Base-by-base conservation (phyloP, 2,797 vertebrate genomes). In the Petrocephalus schoutedeni region DNA sequence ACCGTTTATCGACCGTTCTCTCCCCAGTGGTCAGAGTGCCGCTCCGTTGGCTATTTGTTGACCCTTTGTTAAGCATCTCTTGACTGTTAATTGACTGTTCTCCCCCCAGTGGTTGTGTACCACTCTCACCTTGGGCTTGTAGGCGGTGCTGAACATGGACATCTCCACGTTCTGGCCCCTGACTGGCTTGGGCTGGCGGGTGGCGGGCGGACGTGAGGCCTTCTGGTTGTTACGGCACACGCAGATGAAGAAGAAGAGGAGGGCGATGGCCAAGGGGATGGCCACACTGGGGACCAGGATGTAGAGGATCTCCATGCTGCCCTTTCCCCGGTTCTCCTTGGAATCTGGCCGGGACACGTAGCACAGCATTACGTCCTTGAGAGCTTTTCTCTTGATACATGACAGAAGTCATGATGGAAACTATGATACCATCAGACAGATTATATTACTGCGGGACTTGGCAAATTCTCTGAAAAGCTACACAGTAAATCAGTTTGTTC, bases 201-300 rank as follows among this genome's bases (percentile, higher is more conserved):
- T 97, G 0, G 95, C 95, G 0, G 97, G 97, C 0, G 98, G 97
- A 0, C 96, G 96, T 0, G 98, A 93, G 0, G 97, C 94, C 94
- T 99, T 99, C 94, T 99, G 98, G 91, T 97, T 99, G 94, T 98
- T 99, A n/a, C 98, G 97, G 90, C 98, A 99, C 89, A 99, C 97
- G 3, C 98, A 99, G 88, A 99, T 98, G 91, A 99, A 99, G 94
- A 99, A 98, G 95, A 99, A 99, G 86, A 99, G 96, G 89, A 99
- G 89, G 16, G 97, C 98, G 0, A 99, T 98, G 92, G 98, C 97
- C 89, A 99, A 91, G 0, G 98, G 98, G 84, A 99, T 98, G 1
- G 98, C 95, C 36, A 99, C 98, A 0, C 98, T 99, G 0, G 98
- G 98, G 87, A 99, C 97, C 93, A 99, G 95, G 91, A 99, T 99